Evolutionary conservation across 2,113 vertebrate species (phyloP).

Genomic region (Sterna hirundo): DNA sequence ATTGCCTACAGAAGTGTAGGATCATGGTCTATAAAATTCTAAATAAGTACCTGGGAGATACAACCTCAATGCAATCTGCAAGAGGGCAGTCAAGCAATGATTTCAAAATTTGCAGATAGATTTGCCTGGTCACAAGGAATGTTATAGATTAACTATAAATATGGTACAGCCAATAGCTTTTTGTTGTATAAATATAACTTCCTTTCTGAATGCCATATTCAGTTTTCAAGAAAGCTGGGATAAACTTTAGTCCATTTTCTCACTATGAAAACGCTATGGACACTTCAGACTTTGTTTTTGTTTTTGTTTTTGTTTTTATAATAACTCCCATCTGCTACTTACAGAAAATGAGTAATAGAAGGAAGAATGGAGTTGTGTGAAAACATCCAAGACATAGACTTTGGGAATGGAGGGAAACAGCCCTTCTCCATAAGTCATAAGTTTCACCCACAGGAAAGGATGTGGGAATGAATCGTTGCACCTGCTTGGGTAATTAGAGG

Average conservation of each 20-base stretch:
- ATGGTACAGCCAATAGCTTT: not conserved
- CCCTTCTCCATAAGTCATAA: not conserved
- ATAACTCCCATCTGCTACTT: not conserved
- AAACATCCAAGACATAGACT: not conserved
- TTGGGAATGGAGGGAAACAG: not conserved
- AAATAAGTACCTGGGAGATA: not conserved
- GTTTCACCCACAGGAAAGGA: not conserved
- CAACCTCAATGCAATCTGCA: not conserved
- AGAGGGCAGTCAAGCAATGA: not conserved
- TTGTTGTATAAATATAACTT: not conserved
- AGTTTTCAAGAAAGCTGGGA: not conserved
- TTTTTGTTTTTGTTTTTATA: too few species aligned
- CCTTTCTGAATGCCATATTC: not conserved
- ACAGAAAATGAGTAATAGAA: not conserved
- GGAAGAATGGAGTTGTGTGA: not conserved
- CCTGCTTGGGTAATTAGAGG: not conserved
- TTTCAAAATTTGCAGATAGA: not conserved
- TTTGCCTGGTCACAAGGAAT: not conserved
- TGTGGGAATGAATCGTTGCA: not conserved
- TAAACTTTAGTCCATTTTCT: not conserved
- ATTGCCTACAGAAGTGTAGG: not conserved
- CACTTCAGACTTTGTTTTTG: too few species aligned
- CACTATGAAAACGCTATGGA: rapidly evolving
- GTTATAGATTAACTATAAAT: not conserved
- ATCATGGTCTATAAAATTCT: not conserved